phyloP scores from a whole-genome alignment of 1,140 invertebrate species.

The Orussus abietinus region DNA sequence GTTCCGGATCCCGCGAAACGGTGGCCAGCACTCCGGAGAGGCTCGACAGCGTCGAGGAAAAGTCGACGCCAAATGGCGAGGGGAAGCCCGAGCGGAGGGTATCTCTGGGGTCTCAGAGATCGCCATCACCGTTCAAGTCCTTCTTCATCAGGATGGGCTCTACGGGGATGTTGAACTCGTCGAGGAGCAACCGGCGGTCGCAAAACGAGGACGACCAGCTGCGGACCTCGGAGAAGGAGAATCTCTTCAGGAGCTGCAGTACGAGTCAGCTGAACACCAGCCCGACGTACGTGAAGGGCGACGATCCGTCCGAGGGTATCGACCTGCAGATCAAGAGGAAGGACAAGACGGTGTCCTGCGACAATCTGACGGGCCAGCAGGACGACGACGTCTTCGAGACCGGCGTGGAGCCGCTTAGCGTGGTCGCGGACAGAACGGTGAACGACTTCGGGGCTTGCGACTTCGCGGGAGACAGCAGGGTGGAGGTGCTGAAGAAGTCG shows the following conservation, averaged over 20 bases:
- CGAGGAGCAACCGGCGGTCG: slow-evolving; percentile 51
- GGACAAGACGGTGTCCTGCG: slow-evolving; percentile 47
- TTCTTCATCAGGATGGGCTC: slow-evolving; percentile 73
- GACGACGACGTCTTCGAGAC: slow-evolving; percentile 19
- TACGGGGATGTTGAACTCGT: slow-evolving; percentile 68
- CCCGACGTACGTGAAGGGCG: slow-evolving; percentile 71
- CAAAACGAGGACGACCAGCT: slow-evolving; percentile 35
- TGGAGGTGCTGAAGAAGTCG: slow-evolving; percentile 37
- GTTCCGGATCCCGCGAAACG: slow-evolving; percentile 60
- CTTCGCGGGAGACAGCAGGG: slow-evolving; percentile 31
- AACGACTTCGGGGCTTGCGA: slow-evolving; percentile 43
- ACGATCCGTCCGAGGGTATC: slow-evolving; percentile 73
- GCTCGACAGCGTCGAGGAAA: slow-evolving; percentile 41
- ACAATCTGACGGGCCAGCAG: slow-evolving; percentile 34
- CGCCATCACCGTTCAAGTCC: slow-evolving; percentile 65
- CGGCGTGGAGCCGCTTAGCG: slow-evolving; percentile 7
- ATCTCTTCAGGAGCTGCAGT: slow-evolving; percentile 71
- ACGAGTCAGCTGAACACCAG: slow-evolving; percentile 66
- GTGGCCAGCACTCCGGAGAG: slow-evolving; percentile 38
- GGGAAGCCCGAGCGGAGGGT: slow-evolving; percentile 51
- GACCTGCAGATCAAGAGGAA: slow-evolving; percentile 58
- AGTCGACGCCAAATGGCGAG: no score
- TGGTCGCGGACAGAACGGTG: slow-evolving; percentile 13
- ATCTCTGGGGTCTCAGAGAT: slow-evolving; percentile 53
- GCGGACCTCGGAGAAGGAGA: slow-evolving; percentile 44